phyloP scores from a whole-genome alignment of 1,140 invertebrate species.

The Sitobion miscanthi region DNA sequence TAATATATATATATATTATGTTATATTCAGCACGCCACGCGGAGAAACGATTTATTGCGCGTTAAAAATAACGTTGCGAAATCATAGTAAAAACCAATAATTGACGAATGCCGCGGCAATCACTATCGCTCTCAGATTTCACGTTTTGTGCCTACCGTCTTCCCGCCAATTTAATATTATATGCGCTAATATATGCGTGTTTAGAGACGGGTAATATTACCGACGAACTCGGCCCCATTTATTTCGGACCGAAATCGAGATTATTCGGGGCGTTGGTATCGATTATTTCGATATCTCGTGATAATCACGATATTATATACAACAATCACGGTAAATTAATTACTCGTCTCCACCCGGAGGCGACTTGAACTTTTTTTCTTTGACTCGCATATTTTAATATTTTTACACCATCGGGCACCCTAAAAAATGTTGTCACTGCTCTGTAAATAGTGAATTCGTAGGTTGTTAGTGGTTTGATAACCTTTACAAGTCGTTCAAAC shows the following conservation, averaged over 20 bases:
- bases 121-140: not conserved
- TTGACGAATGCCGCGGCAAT: not conserved
- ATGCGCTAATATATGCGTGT: not conserved
- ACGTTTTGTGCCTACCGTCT: not conserved
- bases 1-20: not conserved
- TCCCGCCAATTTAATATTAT: not conserved
- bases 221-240: not conserved
- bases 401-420: too few relatives aligned
- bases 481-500: too few relatives aligned
- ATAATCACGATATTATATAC: too few relatives aligned
- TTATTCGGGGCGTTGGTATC: not conserved
- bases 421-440: too few relatives aligned
- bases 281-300: not conserved
- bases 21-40: not conserved
- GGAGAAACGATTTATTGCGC: not conserved
- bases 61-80: not conserved
- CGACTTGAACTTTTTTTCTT: too few relatives aligned
- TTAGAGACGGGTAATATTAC: not conserved
- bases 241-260: not conserved
- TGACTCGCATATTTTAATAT: too few relatives aligned
- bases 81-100: not conserved
- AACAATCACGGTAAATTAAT: not conserved
- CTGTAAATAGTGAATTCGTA: too few relatives aligned
- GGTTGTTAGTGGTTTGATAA: too few relatives aligned
- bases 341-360: not conserved